Conservation (phyloP, 2,797 vertebrate genomes). For the Brotula barbata region DNA sequence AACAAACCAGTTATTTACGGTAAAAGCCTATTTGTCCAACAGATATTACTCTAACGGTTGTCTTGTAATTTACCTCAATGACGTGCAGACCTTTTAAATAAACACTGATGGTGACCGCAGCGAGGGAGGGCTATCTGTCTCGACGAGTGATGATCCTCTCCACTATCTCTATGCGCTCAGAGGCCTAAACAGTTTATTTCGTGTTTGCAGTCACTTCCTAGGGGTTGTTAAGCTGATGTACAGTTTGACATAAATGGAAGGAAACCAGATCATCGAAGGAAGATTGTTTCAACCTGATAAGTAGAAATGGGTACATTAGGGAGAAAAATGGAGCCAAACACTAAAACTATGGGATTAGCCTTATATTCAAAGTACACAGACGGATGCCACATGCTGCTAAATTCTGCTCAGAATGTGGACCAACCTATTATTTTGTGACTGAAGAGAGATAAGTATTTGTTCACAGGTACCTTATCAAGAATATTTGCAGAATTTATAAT, state of each 20-base stretch:
- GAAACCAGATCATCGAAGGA: conserved; percentile 93
- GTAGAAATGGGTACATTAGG: conserved; percentile 86
- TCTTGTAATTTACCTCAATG: conserved; percentile 65
- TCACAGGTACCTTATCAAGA: neutral
- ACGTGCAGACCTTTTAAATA: conserved; percentile 76
- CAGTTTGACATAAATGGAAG: conserved; percentile 92
- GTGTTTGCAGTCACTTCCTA: conserved; percentile 98
- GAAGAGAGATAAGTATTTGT: neutral
- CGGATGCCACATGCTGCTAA: conserved; percentile 63
- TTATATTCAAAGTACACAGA: conserved; percentile 60
- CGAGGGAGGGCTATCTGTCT: conserved; percentile 74
- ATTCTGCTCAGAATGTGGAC: conserved; percentile 33
- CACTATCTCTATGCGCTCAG: conserved; percentile 87
- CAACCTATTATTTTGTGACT: conserved; percentile 21
- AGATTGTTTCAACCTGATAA: conserved; percentile 96
- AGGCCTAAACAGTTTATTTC: conserved; percentile 98
- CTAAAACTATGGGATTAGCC: conserved; percentile 74
- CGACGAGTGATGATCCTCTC: conserved; percentile 74
- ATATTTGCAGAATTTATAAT: neutral
- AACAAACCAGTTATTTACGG: conserved; percentile 56
- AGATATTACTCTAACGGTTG: conserved; percentile 70
- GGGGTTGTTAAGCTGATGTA: conserved; percentile 92
- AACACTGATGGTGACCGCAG: conserved; percentile 76
- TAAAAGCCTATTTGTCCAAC: conserved; percentile 66
- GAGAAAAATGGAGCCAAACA: conserved; percentile 71